Conservation (phyloP, 2,888 invertebrate genomes). For the Pachliopta kotzebuea region DNA sequence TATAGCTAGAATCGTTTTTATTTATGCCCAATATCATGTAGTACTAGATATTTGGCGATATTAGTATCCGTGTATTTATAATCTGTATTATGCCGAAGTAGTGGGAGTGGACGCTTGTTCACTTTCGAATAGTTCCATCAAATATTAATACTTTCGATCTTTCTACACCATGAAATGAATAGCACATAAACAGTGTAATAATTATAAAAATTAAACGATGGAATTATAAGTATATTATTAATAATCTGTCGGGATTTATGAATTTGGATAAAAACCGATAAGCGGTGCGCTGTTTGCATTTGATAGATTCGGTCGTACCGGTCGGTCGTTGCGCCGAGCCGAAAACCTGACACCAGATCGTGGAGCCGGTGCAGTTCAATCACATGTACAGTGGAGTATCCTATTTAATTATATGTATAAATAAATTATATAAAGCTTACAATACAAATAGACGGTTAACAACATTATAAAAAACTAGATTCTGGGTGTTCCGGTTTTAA, state of each 20-base stretch:
- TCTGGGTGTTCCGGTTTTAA: too few relatives aligned
- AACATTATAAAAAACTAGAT: too few relatives aligned
- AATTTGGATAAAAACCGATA: constrained; percentile 32
- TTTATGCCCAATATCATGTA: too few relatives aligned
- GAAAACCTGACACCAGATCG: constrained; percentile 22
- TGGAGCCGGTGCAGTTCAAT: constrained; percentile 7
- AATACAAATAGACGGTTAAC: too few relatives aligned
- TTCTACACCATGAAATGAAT: constrained; percentile 11
- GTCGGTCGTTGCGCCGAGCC: constrained; percentile 34
- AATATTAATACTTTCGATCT: background rate
- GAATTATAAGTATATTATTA: too few relatives aligned
- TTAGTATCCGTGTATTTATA: too few relatives aligned
- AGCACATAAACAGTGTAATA: background rate
- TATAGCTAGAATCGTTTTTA: too few relatives aligned
- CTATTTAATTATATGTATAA: background rate
- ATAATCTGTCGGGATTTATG: constrained; percentile 16
- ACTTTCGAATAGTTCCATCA: too few relatives aligned
- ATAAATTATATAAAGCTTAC: background rate
- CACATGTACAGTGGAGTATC: background rate
- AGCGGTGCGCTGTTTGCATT: constrained; percentile 33
- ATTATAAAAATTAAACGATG: constrained; percentile 1
- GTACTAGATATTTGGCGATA: too few relatives aligned
- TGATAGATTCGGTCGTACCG: constrained; percentile 36
- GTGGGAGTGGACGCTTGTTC: background rate
- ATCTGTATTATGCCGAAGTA: too few relatives aligned